Base-by-base conservation (phyloP, 92 coral and sea anemone genomes). In the Porites rus region DNA sequence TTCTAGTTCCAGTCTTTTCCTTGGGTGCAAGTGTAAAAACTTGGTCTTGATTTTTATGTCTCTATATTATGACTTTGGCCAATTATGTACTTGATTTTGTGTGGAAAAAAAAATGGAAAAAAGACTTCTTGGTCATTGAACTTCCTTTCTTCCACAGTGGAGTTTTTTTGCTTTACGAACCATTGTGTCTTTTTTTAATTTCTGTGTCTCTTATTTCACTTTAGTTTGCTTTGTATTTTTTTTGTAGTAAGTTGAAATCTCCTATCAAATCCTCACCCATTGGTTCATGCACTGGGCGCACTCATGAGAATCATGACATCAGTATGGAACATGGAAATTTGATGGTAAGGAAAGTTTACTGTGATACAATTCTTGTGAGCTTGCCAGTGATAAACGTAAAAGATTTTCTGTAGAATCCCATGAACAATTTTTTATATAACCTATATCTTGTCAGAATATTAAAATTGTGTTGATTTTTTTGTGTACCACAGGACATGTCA, bases 201-300 rank as follows among this genome's bases (percentile, higher is more conserved):
- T 46, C 18, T 13, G 66, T 8, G 12, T 61, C 54, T 52, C 18
- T 70, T 8, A 9, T 16, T 10, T 75, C 81, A 9, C 56, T 54
- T 70, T 21, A 14, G n/a, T 74, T 22, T 76, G 22, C 9, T 8
- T 17, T 24, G 58, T 74, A 16, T 38, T 74, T 50, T 24, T 13
- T 21, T 87, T 92, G 61, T 88, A 94, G 98, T 88, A 95, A 95
- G 90, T 70, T 95, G 87, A 95, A 95, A 81, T 95, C 98, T 78
- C 98, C 98, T 24, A 93, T 95, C 84, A 91, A 88, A 78, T 80
- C 96, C 62, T 91, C 98, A 9, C 93, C 86, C 62, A 86, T 92
- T 88, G 94, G 94, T 85, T 82, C 91, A 17, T 88, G 96, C 67
- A 78, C 91, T 53, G 91, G 83, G 53, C 87, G 88, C 76, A 85